Conservation (phyloP, 2,888 invertebrate genomes). For the Macrophya alboannulata region DNA sequence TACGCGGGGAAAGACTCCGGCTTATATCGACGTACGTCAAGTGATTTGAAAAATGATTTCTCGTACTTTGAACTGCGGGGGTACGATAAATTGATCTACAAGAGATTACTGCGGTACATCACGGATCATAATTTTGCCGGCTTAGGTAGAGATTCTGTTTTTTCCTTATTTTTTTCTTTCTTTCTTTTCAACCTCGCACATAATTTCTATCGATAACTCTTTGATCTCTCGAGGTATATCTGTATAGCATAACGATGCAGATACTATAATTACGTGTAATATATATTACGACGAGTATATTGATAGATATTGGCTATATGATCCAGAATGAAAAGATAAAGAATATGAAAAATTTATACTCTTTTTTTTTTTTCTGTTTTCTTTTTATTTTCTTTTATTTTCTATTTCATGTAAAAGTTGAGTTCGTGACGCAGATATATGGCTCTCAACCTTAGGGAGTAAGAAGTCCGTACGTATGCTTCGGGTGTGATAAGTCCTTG, state of each 20-base stretch:
- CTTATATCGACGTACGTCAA: background rate
- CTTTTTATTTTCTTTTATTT: background rate
- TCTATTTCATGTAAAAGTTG: background rate
- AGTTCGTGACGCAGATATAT: background rate
- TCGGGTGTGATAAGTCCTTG: background rate
- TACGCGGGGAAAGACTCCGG: background rate
- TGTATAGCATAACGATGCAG: background rate
- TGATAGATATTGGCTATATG: constrained; percentile 36
- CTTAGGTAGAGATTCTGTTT: background rate
- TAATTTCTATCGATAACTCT: constrained; percentile 1
- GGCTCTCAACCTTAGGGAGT: constrained; percentile 26
- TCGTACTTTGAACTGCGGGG: background rate
- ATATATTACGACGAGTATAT: background rate
- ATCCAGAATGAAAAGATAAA: background rate
- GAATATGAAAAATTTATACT: background rate
- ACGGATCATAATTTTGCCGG: background rate
- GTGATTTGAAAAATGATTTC: background rate
- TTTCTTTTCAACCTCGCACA: background rate
- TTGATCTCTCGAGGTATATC: constrained; percentile 4
- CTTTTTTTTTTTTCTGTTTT: background rate
- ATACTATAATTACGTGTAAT: background rate
- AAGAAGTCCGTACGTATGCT: background rate
- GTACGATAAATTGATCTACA: background rate
- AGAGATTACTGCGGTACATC: constrained; percentile 12
- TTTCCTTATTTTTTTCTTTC: background rate